Conservation (phyloP, 2,113 vertebrate genomes). For the Dromaius novaehollandiae region DNA sequence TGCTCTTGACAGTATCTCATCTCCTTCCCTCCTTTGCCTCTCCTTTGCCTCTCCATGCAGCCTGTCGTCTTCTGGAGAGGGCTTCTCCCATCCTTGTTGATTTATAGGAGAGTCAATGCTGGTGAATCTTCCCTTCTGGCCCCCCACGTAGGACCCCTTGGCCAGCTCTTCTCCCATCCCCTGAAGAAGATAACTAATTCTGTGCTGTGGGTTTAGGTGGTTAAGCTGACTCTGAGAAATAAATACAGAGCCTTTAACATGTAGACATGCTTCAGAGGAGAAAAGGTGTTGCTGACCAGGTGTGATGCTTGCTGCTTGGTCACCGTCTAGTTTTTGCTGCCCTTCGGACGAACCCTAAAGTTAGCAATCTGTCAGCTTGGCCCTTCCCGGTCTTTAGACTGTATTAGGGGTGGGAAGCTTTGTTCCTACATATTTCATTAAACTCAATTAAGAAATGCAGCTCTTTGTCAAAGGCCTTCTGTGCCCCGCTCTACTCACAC, state of each 20-base stretch:
- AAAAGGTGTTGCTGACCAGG: not conserved
- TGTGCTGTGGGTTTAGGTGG: not conserved
- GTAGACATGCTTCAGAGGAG: not conserved
- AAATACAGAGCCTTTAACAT: not conserved
- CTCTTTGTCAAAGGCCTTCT: conserved; percentile 7
- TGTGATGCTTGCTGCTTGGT: not conserved
- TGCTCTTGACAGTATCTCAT: not conserved
- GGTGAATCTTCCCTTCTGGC: not conserved
- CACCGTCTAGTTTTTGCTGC: not conserved
- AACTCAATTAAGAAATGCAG: conserved; percentile 69
- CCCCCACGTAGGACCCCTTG: accelerated
- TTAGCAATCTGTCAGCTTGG: not conserved
- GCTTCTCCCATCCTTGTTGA: not conserved
- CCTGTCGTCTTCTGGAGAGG: not conserved
- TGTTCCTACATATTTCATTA: conserved; percentile 46
- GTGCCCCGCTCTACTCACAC: not conserved
- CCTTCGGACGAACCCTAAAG: not conserved
- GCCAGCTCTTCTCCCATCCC: not conserved
- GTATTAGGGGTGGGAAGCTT: conserved; percentile 12
- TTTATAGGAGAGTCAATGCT: not conserved
- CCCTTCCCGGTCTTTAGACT: not conserved
- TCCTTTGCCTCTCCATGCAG: not conserved
- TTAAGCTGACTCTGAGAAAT: not conserved
- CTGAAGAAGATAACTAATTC: not conserved
- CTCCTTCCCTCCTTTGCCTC: not conserved